phyloP scores from a whole-genome alignment of 2,113 vertebrate species.

The Oceanodroma tethys region DNA sequence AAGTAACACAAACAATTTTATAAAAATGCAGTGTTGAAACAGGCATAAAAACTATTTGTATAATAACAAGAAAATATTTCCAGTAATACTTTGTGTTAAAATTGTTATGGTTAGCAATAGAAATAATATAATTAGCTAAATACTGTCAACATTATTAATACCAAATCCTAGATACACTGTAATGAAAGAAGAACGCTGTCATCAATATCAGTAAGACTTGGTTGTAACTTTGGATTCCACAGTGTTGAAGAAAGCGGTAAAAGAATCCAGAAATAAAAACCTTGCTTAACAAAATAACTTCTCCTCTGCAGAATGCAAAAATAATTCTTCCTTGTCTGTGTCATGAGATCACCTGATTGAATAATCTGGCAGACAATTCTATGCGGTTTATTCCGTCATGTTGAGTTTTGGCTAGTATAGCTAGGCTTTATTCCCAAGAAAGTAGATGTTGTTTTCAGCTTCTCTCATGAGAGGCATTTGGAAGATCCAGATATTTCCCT shows the following conservation, averaged over 20 bases:
- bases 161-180: not conserved
- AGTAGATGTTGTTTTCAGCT: not conserved
- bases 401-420: not conserved
- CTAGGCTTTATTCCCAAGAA: not conserved
- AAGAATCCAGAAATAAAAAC: not conserved
- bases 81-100: not conserved
- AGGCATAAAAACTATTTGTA: not conserved
- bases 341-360: not conserved
- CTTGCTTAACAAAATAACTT: not conserved
- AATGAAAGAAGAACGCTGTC: not conserved
- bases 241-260: not conserved
- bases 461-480: not conserved
- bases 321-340: not conserved
- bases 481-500: not conserved
- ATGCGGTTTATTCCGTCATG: not conserved
- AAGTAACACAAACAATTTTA: not conserved
- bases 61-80: not conserved
- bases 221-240: not conserved
- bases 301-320: not conserved
- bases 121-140: not conserved
- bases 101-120: not conserved
- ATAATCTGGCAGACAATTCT: not conserved
- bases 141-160: not conserved
- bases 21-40: not conserved
- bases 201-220: fast-evolving